phyloP scores from a whole-genome alignment of 2,888 invertebrate genomes.

The Cosmorhoe ocellata region DNA sequence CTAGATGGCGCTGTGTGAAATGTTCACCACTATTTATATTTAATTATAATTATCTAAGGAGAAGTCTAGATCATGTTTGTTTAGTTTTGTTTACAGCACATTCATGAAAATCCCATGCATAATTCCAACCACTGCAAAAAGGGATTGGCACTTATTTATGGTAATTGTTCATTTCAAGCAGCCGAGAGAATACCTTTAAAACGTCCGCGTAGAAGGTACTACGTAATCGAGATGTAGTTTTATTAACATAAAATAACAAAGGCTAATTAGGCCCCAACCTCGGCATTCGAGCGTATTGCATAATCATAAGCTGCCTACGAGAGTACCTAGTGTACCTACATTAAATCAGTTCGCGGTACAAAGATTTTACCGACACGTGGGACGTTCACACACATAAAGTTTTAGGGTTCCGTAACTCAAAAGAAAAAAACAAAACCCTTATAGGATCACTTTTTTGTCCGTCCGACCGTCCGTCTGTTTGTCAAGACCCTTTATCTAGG shows the following conservation, averaged over 20 bases:
- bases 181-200: constrained; percentile 7
- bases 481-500: too few species aligned
- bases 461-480: too few species aligned
- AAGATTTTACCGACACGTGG: constrained; percentile 39
- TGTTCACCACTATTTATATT: too few species aligned
- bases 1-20: too few species aligned
- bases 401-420: neutral
- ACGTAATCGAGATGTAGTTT: constrained; percentile 58
- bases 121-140: too few species aligned
- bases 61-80: too few species aligned
- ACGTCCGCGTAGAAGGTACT: constrained; percentile 23
- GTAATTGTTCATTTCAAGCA: constrained; percentile 6
- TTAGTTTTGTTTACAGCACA: too few species aligned
- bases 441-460: too few species aligned
- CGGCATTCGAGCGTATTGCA: constrained; percentile 47
- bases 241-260: constrained; percentile 81
- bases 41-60: too few species aligned
- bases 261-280: constrained; percentile 66
- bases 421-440: too few species aligned
- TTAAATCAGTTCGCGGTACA: constrained; percentile 35
- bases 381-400: neutral
- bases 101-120: too few species aligned
- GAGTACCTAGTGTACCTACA: constrained; percentile 10
- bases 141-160: too few species aligned
- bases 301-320: constrained; percentile 51